Evolutionary conservation across 2,797 vertebrate genomes (phyloP).

Genomic region (Cebuella pygmaea): DNA sequence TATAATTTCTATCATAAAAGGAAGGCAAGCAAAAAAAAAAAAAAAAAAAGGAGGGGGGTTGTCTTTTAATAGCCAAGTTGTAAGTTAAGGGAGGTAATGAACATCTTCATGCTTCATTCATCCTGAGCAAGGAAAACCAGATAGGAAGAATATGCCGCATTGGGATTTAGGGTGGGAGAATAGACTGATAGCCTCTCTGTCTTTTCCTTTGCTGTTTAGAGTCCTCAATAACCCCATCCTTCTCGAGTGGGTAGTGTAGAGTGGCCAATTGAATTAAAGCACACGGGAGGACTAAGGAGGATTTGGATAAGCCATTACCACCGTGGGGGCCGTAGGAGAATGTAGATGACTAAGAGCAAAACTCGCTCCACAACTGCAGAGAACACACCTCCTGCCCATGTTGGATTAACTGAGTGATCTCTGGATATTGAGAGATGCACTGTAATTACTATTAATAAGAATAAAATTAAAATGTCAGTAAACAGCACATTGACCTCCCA

Average conservation of each 20-base stretch:
- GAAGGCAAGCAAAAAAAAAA: not conserved
- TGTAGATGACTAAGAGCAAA: not conserved
- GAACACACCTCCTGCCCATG: not conserved
- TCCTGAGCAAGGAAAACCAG: not conserved
- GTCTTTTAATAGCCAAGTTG: not conserved
- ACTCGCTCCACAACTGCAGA: not conserved
- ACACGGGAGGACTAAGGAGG: not conserved
- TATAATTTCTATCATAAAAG: not conserved
- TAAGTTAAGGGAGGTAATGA: not conserved
- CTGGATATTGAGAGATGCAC: not conserved
- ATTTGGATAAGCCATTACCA: not conserved
- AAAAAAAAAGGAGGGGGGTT: too few species aligned
- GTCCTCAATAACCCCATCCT: not conserved
- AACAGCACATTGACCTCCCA: not conserved
- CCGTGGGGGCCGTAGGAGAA: not conserved
- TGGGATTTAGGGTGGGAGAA: not conserved
- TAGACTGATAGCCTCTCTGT: not conserved
- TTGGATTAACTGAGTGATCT: not conserved
- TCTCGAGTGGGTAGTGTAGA: not conserved
- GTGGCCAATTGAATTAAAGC: constrained; percentile 34
- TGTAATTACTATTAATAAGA: not conserved
- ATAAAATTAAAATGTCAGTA: not conserved
- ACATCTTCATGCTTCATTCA: not conserved
- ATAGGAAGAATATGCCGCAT: not conserved
- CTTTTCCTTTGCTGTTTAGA: not conserved